Evolutionary conservation across 2,888 invertebrate genomes (phyloP).

Genomic region (Aquatica leii): DNA sequence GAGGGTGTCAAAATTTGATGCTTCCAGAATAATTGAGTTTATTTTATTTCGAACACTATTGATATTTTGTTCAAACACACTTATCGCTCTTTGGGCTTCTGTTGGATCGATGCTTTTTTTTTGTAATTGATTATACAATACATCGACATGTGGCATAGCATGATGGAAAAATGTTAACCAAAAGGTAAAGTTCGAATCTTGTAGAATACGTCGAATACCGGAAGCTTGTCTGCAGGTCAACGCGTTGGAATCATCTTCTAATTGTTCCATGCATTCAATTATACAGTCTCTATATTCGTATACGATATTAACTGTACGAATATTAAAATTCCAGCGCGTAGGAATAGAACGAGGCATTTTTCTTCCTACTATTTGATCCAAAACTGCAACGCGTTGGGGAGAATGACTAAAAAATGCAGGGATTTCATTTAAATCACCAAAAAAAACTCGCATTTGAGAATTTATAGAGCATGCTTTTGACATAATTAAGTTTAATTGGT

Average conservation of each 20-base stretch:
- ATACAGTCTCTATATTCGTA: background rate
- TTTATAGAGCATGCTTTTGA: background rate
- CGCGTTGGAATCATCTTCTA: background rate
- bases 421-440: background rate
- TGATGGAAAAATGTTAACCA: background rate
- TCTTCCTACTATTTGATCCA: background rate
- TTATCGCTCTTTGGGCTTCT: background rate
- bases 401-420: conserved; percentile 9
- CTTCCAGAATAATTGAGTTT: background rate
- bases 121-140: background rate
- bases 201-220: background rate
- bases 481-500: conserved; percentile 37
- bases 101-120: background rate
- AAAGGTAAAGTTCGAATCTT: background rate
- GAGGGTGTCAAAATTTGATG: too few relatives aligned
- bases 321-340: background rate
- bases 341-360: background rate
- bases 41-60: background rate
- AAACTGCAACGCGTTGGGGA: background rate
- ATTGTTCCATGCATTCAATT: background rate
- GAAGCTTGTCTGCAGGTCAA: background rate
- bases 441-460: conserved; percentile 4
- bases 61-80: background rate
- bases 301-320: background rate
- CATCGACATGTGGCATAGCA: background rate